Evolutionary conservation across 2,888 invertebrate species (phyloP).

Genomic region (Dorcus hopei): DNA sequence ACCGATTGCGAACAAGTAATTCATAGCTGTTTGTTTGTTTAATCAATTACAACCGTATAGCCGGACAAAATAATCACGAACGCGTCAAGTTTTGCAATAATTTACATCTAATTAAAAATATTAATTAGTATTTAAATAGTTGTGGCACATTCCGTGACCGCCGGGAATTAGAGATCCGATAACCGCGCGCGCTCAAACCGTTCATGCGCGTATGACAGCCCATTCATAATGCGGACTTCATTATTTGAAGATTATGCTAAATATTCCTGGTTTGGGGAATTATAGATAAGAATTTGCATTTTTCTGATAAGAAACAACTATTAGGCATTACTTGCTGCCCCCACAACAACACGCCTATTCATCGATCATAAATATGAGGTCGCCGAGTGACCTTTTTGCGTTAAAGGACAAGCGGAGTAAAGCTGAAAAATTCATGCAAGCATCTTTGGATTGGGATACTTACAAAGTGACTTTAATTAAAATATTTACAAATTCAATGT

Average conservation of each 20-base stretch:
- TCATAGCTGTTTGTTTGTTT: not conserved
- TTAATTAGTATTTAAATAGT: conserved; percentile 39
- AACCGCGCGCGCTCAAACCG: conserved; percentile 29
- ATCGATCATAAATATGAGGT: conserved; percentile 34
- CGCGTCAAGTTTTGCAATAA: conserved; percentile 10
- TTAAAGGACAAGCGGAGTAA: conserved; percentile 7
- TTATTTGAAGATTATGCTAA: conserved; percentile 45
- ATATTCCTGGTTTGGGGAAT: conserved; percentile 37
- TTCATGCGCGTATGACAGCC: conserved; percentile 41
- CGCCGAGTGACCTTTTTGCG: conserved; percentile 21
- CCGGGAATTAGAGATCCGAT: conserved; percentile 34
- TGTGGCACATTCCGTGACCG: conserved; percentile 38
- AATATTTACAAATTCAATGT: too few species aligned
- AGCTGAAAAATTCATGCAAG: not conserved
- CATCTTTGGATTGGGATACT: not conserved
- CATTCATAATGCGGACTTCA: conserved; percentile 44
- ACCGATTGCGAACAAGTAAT: too few species aligned
- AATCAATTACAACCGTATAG: conserved; percentile 7
- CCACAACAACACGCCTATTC: conserved; percentile 25
- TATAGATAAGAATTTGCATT: conserved; percentile 43
- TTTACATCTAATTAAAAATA: conserved; percentile 32
- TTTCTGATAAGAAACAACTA: conserved; percentile 39
- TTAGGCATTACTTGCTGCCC: conserved; percentile 35
- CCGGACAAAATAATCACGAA: conserved; percentile 7
- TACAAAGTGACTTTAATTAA: not conserved